Evolutionary conservation across 2,113 vertebrate species (phyloP), one percentile per base, ranked within the genome.

Genomic region (Pomatostomus ruficeps): DNA sequence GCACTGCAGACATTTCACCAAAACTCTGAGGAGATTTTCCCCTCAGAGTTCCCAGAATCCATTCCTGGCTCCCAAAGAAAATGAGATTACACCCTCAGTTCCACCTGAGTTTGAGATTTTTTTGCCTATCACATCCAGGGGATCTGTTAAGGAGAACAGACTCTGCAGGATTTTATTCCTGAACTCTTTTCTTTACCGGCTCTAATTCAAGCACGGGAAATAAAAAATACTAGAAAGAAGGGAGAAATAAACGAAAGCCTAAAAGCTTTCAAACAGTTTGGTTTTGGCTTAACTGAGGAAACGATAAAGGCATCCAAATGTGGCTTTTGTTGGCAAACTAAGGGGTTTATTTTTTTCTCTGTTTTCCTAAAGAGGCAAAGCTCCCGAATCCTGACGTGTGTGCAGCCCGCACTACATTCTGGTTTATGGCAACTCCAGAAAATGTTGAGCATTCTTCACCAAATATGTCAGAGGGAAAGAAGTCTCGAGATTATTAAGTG

Each of bases 221-320:
- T n/a, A 85, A 45, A 91, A 95, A 91, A 86, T 62, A 90, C 38
- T 67, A 83, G 67, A 89, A 94, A 91, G 94, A 87, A 36, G 43
- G 43, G 85, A 80, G 87, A 77, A 85, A 93, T 59, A 96, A 93
- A 85, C 17, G 68, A 80, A 88, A 87, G 62, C 40, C 66, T 89
- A 57, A 87, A 75, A 88, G 49, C 63, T 85, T 91, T 86, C 85
- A 71, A 95, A 83, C 22, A 74, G 35, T 84, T 96, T 83, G 61
- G 75, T 48, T 91, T 95, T 85, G 76, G 85, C 72, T 90, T 88
- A 91, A 90, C 63, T 86, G 81, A 91, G 88, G 84, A 91, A 91
- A 93, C 31, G 43, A 75, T 76, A 77, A 70, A 91, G 65, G 71
- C 78, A 88, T 93, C 67, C 90, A 67, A 91, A 83, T 74, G 85